Evolutionary conservation across 30 jellyfish, hydroid and myxozoan genomes (phyloP).

Genomic region (Aurelia sp.): DNA sequence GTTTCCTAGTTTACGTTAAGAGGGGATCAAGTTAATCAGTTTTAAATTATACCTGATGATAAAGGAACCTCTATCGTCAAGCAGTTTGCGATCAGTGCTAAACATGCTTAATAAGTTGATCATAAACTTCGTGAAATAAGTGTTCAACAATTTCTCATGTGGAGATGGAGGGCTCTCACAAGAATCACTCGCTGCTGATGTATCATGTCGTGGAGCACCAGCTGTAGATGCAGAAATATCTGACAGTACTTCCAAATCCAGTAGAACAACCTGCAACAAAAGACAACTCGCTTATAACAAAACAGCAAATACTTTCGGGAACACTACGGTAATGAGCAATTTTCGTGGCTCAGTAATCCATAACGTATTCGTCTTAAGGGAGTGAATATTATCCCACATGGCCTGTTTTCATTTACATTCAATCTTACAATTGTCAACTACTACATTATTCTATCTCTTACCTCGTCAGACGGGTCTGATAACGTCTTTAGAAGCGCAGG

Average conservation of each 20-base stretch:
- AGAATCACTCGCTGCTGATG: conserved; percentile 57
- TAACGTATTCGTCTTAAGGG: no score
- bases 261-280: conserved; percentile 79
- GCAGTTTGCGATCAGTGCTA: conserved; percentile 76
- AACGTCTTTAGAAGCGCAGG: conserved; percentile 91
- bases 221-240: conserved; percentile 98
- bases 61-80: conserved; percentile 87
- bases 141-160: conserved; percentile 77
- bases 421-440: neutral
- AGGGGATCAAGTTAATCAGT: no score
- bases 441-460: neutral
- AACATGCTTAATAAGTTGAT: conserved; percentile 72
- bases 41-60: conserved; percentile 67
- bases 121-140: conserved; percentile 93
- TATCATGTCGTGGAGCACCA: conserved; percentile 90
- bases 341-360: no score
- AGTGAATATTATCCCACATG: no score
- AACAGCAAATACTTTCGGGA: no score
- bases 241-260: conserved; percentile 91
- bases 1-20: no score
- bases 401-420: no score
- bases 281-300: no score
- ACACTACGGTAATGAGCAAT: no score
- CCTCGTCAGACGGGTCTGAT: conserved; percentile 95
- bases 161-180: conserved; percentile 59